phyloP scores from a whole-genome alignment of 1,140 invertebrate genomes.

The Drosophila littoralis region DNA sequence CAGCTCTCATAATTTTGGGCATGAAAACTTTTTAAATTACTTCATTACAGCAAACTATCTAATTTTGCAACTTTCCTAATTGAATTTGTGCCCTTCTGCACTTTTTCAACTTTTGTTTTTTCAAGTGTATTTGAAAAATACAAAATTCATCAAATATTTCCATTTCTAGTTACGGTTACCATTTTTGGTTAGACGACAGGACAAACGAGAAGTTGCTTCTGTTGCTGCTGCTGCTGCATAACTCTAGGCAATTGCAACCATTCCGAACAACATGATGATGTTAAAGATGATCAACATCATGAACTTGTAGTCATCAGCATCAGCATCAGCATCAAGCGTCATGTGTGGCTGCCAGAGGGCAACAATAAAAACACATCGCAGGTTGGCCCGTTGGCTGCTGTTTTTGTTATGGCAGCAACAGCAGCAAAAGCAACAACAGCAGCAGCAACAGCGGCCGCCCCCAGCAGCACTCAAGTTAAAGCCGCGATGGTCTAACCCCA shows the following conservation, averaged over 20 bases:
- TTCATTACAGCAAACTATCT: too few species aligned
- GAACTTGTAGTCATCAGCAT: slow-evolving; percentile 3
- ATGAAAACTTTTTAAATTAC: too few species aligned
- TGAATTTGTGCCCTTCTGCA: not conserved
- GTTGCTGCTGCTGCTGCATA: slow-evolving; percentile 15
- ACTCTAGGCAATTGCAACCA: slow-evolving; percentile 37
- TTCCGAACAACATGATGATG: slow-evolving; percentile 3
- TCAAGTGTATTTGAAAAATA: slow-evolving; percentile 15
- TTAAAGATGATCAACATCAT: slow-evolving; percentile 10
- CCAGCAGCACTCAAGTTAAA: slow-evolving; percentile 53
- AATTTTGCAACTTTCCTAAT: slow-evolving; percentile 6
- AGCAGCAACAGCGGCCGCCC: slow-evolving; percentile 35
- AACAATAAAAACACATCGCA: slow-evolving; percentile 49
- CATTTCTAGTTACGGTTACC: not conserved
- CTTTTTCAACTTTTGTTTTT: slow-evolving; percentile 2
- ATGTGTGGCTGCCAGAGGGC: slow-evolving; percentile 45
- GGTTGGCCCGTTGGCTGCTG: slow-evolving; percentile 28
- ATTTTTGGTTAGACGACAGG: slow-evolving; percentile 18
- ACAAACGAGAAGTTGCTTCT: not conserved
- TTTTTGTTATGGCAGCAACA: slow-evolving; percentile 50
- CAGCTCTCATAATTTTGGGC: too few species aligned
- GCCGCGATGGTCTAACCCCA: slow-evolving; percentile 28
- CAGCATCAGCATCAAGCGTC: slow-evolving; percentile 21
- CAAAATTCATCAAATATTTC: slow-evolving; percentile 6
- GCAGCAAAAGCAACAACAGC: slow-evolving; percentile 2